A percentile compares a stretch with the other conserved stretches of the same genome.
These are phyloP conservation scores for Ormyrus pomaceus DNA, from an alignment of 2,888 invertebrate genomes.

Conservation along the genomic window DNA sequence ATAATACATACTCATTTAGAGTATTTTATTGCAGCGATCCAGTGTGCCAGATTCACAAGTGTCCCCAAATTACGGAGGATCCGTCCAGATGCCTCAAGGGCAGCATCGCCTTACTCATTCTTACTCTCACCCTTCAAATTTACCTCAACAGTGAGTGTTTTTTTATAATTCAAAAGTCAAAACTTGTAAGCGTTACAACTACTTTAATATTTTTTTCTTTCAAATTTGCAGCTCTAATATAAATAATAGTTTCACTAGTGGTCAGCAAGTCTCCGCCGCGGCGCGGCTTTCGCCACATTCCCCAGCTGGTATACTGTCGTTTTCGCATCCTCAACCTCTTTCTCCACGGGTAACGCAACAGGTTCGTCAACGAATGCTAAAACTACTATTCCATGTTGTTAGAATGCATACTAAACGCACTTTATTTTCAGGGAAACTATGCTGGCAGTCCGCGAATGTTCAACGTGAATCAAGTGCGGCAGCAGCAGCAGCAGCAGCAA, in stretches of 20 bases:
- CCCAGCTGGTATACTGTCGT: conserved; percentile 73
- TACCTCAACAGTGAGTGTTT: conserved; percentile 72
- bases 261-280: conserved; percentile 74
- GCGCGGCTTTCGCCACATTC: conserved; percentile 79
- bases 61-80: conserved; percentile 80
- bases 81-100: conserved; percentile 75
- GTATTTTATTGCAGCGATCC: conserved; percentile 73
- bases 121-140: conserved; percentile 73
- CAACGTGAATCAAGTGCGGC: conserved; percentile 75
- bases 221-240: conserved; percentile 67
- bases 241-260: conserved; percentile 75
- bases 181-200: no score
- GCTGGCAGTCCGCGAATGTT: conserved; percentile 73
- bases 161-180: neutral
- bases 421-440: conserved; percentile 68
- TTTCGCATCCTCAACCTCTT: conserved; percentile 78
- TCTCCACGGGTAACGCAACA: conserved; percentile 79
- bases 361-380: conserved; percentile 63
- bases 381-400: no score
- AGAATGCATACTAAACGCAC: no score
- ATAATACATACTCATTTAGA: neutral
- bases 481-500: conserved; percentile 78
- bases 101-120: conserved; percentile 74
- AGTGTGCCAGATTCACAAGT: conserved; percentile 79
- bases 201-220: neutral